Evolutionary conservation across 2,888 invertebrate species (phyloP), one percentile per base, ranked within the genome.

Genomic region (Limnephilus marmoratus): DNA sequence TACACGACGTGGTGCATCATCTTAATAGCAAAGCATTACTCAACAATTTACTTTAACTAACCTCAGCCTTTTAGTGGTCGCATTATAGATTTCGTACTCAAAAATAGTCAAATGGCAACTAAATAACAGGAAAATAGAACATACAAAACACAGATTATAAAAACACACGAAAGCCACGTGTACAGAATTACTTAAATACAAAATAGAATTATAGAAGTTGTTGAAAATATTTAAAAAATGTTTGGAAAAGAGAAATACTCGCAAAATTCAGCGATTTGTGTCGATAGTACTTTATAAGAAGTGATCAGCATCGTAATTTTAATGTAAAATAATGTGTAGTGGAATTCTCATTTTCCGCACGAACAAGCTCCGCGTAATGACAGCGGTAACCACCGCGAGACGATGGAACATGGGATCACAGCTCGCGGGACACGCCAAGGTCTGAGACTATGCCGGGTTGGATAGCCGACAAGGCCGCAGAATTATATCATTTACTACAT

Each of bases 261-360:
- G 68, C 7, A 24, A 68, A 68, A 24, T 68, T 37, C 37, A 83
- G 37, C 31, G 34, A 83, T 7, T 37, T 37, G 4, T 4, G 37
- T 83, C 83, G 83, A 83, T 83, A 18, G 15, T 83, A 34, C 24
- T 15, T 15, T 4, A 41, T 9, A 85, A 85, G 24, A 24, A 85
- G n/a, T 37, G 85, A 85, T 85, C 85, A 37, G 85, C 85, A 85
- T 37, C 37, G 11, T 7, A 5, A 81, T 12, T 81, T n/a, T 81
- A 45, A 53, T 49, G 53, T 18, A 18, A 11, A 85, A 34, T 24
- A 85, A 81, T 81, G 37, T 81, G 89, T 34, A 37, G 89, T 45
- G 12, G 81, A 41, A 81, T 37, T 81, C 81, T 81, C 18, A 90
- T 81, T 90, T 90, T 90, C 90, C 81, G 90, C 90, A 90, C 90